Conservation (phyloP, 2,888 invertebrate genomes). For the Anagyrus pseudococci region DNA sequence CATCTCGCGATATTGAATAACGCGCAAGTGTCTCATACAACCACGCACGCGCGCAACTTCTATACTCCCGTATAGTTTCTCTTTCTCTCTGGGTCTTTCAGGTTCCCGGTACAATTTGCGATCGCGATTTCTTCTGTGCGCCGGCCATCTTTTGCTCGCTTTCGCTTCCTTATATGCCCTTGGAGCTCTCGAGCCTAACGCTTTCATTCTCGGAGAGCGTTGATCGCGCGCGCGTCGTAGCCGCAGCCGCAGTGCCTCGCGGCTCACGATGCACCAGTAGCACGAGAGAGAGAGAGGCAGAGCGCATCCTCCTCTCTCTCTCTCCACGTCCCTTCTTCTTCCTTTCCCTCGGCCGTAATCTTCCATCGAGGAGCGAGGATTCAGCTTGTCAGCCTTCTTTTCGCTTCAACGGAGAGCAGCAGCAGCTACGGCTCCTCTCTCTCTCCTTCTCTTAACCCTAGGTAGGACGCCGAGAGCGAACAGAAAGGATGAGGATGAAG, state of each 20-base stretch:
- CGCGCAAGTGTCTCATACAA: too few relatives aligned
- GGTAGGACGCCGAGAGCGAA: background rate
- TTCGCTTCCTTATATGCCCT: constrained; percentile 34
- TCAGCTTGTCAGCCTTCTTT: constrained; percentile 20
- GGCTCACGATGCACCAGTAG: background rate
- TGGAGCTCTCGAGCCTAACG: background rate
- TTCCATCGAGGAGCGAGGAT: constrained; percentile 10
- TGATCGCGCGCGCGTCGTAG: background rate
- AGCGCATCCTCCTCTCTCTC: background rate
- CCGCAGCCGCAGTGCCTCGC: too few relatives aligned
- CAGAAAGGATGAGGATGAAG: too few relatives aligned
- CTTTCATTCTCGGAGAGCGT: background rate
- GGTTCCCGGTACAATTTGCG: background rate
- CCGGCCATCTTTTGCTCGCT: constrained; percentile 1
- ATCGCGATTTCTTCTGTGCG: background rate
- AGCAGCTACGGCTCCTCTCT: background rate
- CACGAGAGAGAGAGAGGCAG: background rate
- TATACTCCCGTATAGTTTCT: too few relatives aligned
- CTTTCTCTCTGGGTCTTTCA: too few relatives aligned
- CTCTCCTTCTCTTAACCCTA: background rate
- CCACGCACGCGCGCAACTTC: too few relatives aligned
- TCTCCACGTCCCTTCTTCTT: background rate
- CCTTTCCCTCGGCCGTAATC: background rate
- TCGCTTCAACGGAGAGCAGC: constrained; percentile 14
- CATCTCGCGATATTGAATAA: too few relatives aligned